Conservation (phyloP, 2,888 invertebrate genomes). For the Hemaris fuciformis region DNA sequence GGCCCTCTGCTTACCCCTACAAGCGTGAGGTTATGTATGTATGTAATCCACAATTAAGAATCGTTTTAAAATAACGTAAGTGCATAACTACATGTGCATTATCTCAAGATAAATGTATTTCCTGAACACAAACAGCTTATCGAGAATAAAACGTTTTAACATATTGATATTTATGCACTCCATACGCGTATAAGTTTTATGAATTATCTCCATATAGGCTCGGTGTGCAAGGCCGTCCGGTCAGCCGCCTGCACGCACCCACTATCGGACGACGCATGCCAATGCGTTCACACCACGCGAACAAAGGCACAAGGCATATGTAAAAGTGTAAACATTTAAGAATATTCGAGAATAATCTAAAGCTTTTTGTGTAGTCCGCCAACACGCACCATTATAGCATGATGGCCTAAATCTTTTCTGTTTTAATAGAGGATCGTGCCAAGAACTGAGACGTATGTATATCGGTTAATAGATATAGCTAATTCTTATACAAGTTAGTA, state of each 20-base stretch:
- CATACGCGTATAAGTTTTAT: neutral
- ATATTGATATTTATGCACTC: neutral
- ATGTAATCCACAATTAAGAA: too few species aligned
- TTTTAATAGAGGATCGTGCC: too few species aligned
- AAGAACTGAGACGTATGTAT: too few species aligned
- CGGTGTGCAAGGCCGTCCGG: constrained; percentile 34
- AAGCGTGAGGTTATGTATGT: too few species aligned
- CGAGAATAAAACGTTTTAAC: neutral
- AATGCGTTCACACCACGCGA: neutral
- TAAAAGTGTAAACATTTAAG: neutral
- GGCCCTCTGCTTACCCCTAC: too few species aligned
- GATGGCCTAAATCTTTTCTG: too few species aligned
- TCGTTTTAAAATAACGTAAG: too few species aligned
- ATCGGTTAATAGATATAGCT: too few species aligned
- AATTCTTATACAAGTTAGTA: too few species aligned
- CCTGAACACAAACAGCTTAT: neutral
- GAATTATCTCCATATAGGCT: neutral
- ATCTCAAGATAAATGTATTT: neutral
- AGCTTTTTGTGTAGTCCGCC: too few species aligned
- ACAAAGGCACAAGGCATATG: neutral
- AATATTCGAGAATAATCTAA: neutral
- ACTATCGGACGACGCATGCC: constrained; percentile 14
- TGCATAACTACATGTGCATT: neutral
- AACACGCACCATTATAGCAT: too few species aligned
- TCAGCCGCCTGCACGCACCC: constrained; percentile 24